Conservation (phyloP, 1,140 invertebrate species). For the Galleria mellonella region DNA sequence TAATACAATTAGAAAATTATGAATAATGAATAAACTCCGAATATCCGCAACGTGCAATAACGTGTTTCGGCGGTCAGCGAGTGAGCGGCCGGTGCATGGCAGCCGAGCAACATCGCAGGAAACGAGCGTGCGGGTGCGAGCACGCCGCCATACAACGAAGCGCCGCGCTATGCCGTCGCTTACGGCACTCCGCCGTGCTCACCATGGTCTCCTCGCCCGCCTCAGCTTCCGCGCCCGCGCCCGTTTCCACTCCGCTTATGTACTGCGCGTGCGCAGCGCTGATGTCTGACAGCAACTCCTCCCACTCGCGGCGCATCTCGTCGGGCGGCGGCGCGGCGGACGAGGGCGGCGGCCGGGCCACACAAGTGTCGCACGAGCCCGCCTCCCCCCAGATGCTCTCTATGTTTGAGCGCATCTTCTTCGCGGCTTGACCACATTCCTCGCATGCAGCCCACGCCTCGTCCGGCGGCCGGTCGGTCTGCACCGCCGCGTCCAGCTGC, state of each 20-base stretch:
- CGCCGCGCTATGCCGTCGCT: slow-evolving; percentile 59
- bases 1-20: neutral
- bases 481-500: slow-evolving; percentile 70
- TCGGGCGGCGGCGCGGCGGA: slow-evolving; percentile 19
- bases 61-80: slow-evolving; percentile 42
- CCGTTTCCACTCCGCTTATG: slow-evolving; percentile 22
- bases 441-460: slow-evolving; percentile 35
- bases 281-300: slow-evolving; percentile 69
- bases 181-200: slow-evolving; percentile 21
- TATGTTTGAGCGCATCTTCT: slow-evolving; percentile 41
- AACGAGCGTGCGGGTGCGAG: slow-evolving; percentile 58
- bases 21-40: too few species aligned
- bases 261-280: slow-evolving; percentile 58
- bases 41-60: neutral
- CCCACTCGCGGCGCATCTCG: slow-evolving; percentile 61
- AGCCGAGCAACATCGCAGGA: slow-evolving; percentile 45
- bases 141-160: slow-evolving; percentile 33
- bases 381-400: slow-evolving; percentile 35
- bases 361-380: slow-evolving; percentile 21
- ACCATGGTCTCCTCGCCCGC: neutral
- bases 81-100: slow-evolving; percentile 65
- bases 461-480: slow-evolving; percentile 55
- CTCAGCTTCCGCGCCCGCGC: slow-evolving; percentile 13
- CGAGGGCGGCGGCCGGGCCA: slow-evolving; percentile 7
- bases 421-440: slow-evolving; percentile 44